Conservation (phyloP, 2,888 invertebrate species). For the Asteroscopus sphinx region DNA sequence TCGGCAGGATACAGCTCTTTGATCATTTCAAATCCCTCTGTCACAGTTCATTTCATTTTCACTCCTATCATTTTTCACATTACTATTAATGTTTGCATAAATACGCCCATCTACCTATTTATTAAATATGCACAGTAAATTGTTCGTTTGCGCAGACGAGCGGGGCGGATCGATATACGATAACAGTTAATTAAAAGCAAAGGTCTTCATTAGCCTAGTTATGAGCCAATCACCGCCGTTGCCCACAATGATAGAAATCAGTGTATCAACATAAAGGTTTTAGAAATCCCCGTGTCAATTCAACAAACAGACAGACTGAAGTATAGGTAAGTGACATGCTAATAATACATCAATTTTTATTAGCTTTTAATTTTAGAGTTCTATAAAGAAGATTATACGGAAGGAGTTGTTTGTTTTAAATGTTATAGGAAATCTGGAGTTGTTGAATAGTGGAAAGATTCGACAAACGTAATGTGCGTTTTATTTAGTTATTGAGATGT, state of each 20-base stretch:
- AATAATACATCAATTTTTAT: constrained; percentile 47
- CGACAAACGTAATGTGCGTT: too few relatives aligned
- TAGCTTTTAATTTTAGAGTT: constrained; percentile 29
- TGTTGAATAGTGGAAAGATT: too few relatives aligned
- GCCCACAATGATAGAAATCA: constrained; percentile 44
- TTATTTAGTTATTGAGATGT: too few relatives aligned
- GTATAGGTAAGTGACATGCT: constrained; percentile 35
- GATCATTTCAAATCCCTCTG: too few relatives aligned
- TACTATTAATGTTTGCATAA: too few relatives aligned
- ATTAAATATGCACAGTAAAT: constrained; percentile 22
- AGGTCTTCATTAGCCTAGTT: constrained; percentile 51
- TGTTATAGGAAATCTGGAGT: too few relatives aligned
- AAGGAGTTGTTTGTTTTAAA: too few relatives aligned
- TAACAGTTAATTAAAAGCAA: constrained; percentile 37
- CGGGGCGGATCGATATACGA: constrained; percentile 44
- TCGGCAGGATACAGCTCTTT: too few relatives aligned
- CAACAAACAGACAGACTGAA: constrained; percentile 38
- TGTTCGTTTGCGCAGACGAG: constrained; percentile 8
- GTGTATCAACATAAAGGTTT: constrained; percentile 41
- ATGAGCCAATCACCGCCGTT: constrained; percentile 27
- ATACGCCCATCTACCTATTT: too few relatives aligned
- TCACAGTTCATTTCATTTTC: too few relatives aligned
- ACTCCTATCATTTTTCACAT: too few relatives aligned
- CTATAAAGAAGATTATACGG: background rate
- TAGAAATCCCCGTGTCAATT: constrained; percentile 54